These are phyloP conservation scores for Bambusicola thoracicus DNA, from an alignment of 2,113 vertebrate genomes.

Conservation along the genomic window DNA sequence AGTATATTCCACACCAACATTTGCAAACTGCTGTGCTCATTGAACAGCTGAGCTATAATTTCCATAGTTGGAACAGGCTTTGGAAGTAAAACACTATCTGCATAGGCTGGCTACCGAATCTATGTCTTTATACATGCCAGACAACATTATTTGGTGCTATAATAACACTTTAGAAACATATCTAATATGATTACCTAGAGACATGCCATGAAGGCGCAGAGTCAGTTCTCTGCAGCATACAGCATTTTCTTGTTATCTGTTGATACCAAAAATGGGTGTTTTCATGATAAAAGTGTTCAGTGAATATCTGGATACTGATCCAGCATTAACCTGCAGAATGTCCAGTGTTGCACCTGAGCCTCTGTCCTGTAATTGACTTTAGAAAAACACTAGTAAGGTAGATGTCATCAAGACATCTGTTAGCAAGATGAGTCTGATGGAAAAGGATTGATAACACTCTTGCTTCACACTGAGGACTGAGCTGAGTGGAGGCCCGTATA, in stretches of 20 bases:
- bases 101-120: background rate
- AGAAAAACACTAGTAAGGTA: background rate
- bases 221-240: background rate
- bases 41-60: background rate
- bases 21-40: background rate
- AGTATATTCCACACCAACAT: background rate
- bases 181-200: background rate
- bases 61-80: background rate
- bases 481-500: background rate
- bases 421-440: background rate
- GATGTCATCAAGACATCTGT: background rate
- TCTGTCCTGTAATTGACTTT: background rate
- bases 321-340: background rate
- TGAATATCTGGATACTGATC: background rate
- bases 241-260: background rate
- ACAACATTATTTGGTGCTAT: background rate
- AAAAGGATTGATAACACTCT: background rate
- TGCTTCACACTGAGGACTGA: background rate
- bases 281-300: background rate
- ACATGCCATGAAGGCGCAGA: background rate
- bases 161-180: background rate
- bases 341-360: background rate
- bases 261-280: fast-evolving
- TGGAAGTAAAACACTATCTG: background rate
- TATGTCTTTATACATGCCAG: background rate